Evolutionary conservation across 2,113 vertebrate species (phyloP), one percentile per base, ranked within the genome.

Genomic region (Trematomus loennbergii): DNA sequence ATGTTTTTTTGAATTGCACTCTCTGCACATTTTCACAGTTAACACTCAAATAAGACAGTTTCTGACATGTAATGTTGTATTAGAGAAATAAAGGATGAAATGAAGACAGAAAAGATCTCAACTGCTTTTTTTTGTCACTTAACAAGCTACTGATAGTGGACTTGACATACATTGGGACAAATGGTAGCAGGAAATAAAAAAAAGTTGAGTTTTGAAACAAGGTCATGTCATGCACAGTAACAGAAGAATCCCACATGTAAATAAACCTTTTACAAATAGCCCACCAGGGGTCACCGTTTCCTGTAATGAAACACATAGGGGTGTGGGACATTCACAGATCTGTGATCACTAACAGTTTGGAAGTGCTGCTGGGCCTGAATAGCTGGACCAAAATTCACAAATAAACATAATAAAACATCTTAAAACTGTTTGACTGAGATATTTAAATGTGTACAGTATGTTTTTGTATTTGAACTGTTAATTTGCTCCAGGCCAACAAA

Each of bases 61-160:
- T 81, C 25, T 58, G 15, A 73, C 43, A 22, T 25, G 6, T n/a
- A 33, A 20, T 58, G 43, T 9, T 65, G n/a, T 53, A 1, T 54
- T 29, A 29, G 29, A 55, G 17, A 65, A 87, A 72, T 59, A 78
- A 68, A 58, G 16, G 5, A 48, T 18, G 4, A 54, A 54, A 62
- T 20, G 48, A 66, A 59, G 8, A 57, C 45, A 62, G 6, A 52
- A 64, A 18, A 22, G 13, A 71, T 48, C 7, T 52, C 43, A 36
- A 12, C 29, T 29, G 29, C 29, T 6, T 54, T 1, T 46, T 49
- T 50, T 58, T 22, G 2, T 33, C 25, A 45, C 12, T 54, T 20
- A 63, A 73, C 9, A 62, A 62, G 33, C 20, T 25, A 53, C 13
- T 11, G n/a, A 12, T 17, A 12, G 13, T 5, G 9, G 5, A 50